Evolutionary conservation across 2,113 vertebrate genomes (phyloP).

Genomic region (Recurvirostra avosetta): DNA sequence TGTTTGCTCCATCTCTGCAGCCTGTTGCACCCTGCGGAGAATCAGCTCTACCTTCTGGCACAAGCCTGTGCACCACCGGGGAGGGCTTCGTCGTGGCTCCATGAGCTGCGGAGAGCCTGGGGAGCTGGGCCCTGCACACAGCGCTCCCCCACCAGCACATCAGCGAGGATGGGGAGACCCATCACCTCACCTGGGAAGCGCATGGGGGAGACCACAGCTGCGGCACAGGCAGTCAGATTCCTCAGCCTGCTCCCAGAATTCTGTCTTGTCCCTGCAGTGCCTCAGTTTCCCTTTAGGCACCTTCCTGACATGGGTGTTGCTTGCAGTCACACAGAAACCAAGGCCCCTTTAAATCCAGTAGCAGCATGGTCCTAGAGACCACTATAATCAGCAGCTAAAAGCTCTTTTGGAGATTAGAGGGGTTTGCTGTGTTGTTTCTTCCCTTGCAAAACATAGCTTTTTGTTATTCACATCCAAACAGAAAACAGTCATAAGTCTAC

Average conservation of each 20-base stretch:
- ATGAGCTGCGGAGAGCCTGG: not conserved
- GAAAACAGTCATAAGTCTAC: not conserved
- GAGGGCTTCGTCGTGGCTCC: not conserved
- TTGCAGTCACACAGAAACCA: not conserved
- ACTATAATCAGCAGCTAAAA: not conserved
- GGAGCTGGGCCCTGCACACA: not conserved
- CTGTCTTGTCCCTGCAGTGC: not conserved
- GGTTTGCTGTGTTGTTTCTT: not conserved
- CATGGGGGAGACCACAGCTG: not conserved
- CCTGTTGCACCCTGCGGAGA: not conserved
- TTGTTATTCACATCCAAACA: not conserved
- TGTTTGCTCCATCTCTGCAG: not conserved
- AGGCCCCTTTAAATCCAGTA: not conserved
- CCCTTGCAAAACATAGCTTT: not conserved
- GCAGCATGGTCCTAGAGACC: not conserved
- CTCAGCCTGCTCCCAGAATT: not conserved
- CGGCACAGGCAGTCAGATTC: not conserved
- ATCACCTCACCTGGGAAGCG: not conserved
- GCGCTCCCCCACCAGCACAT: not conserved
- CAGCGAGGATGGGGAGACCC: not conserved
- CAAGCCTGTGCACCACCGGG: too few species aligned
- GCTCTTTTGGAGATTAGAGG: not conserved
- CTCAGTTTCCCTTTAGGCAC: not conserved
- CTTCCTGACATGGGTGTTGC: rapidly evolving
- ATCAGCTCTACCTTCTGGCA: not conserved